Percentiles rank a stretch among this genome's conserved stretches.
Evolutionary conservation across 2,888 invertebrate genomes (phyloP).

Genomic region (Acheta domesticus): DNA sequence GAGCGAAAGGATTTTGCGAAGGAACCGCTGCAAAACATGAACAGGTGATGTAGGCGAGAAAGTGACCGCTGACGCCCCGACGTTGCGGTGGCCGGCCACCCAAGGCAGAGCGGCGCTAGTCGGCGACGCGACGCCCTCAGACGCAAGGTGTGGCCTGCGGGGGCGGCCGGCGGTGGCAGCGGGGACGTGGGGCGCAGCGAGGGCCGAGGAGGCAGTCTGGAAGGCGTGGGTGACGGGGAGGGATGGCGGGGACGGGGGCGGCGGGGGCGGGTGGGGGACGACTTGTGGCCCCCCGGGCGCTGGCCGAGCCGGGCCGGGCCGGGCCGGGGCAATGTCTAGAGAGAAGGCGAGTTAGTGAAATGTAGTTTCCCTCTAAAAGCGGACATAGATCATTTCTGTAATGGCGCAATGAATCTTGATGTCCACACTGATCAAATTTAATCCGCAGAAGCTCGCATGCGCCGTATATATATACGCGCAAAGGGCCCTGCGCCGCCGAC

Average conservation of each 20-base stretch:
- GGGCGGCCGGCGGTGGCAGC: neutral
- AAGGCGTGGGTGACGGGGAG: neutral
- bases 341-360: slow-evolving; percentile 23
- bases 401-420: slow-evolving; percentile 54
- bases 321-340: neutral
- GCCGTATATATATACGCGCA: slow-evolving; percentile 27
- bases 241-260: neutral
- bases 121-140: neutral
- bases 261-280: neutral
- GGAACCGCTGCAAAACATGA: too few relatives aligned
- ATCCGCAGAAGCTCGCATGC: slow-evolving; percentile 48
- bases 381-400: slow-evolving; percentile 49
- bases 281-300: neutral
- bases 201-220: neutral
- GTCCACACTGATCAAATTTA: slow-evolving; percentile 53
- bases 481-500: neutral
- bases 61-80: too few relatives aligned
- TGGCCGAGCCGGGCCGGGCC: neutral
- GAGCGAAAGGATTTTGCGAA: too few relatives aligned
- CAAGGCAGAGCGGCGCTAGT: too few relatives aligned
- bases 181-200: neutral
- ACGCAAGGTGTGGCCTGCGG: neutral
- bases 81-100: too few relatives aligned
- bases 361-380: slow-evolving; percentile 36
- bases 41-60: too few relatives aligned